phyloP scores from a whole-genome alignment of 1,140 invertebrate genomes.

The Leucophenga varia region DNA sequence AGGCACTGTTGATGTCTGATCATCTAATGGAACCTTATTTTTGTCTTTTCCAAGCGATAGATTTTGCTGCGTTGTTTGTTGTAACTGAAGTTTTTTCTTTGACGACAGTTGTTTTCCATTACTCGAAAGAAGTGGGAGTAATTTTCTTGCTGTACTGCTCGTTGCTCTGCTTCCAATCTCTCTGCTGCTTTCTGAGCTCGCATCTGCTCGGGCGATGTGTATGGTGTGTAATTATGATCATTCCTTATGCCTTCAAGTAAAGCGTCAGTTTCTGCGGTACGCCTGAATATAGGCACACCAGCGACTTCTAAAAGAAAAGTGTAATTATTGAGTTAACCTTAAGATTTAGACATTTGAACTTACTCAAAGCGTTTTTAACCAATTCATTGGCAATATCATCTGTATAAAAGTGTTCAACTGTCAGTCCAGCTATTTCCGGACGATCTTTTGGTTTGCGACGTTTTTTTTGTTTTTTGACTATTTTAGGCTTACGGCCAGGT shows the following conservation, averaged over 20 bases:
- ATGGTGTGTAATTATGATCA: constrained; percentile 69
- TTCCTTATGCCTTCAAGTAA: constrained; percentile 60
- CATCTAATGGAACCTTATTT: no score
- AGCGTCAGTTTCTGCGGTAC: constrained; percentile 41
- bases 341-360: constrained; percentile 11
- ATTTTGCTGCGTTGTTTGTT: constrained; percentile 8
- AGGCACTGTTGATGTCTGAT: no score
- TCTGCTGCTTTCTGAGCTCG: constrained; percentile 40
- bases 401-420: constrained; percentile 48
- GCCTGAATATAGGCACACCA: constrained; percentile 35
- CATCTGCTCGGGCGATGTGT: constrained; percentile 61
- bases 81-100: constrained; percentile 18
- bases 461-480: constrained; percentile 30
- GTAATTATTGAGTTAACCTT: neutral
- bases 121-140: constrained; percentile 28
- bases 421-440: constrained; percentile 44
- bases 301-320: constrained; percentile 47
- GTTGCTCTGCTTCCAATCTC: constrained; percentile 28
- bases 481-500: constrained; percentile 35
- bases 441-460: constrained; percentile 41
- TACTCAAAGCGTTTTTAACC: constrained; percentile 51
- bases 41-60: constrained; percentile 9
- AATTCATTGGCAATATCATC: constrained; percentile 42
- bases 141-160: constrained; percentile 27
- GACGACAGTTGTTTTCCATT: constrained; percentile 28